A percentile compares a stretch with the other conserved stretches of the same genome.
These are phyloP conservation scores for Pyrrhia umbra DNA, from an alignment of 2,888 invertebrate species.

Conservation along the genomic window DNA sequence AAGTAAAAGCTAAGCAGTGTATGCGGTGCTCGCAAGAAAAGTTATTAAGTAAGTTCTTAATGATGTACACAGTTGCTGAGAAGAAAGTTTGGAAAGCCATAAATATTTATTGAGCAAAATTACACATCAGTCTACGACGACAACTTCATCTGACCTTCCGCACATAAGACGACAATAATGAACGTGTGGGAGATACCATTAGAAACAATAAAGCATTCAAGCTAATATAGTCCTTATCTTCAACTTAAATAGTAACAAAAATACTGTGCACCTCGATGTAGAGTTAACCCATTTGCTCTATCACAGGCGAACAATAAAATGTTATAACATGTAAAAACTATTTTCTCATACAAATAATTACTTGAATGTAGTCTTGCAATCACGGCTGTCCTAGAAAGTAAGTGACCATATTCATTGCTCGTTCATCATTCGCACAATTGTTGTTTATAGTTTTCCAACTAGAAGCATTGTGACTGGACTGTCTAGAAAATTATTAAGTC, in stretches of 20 bases:
- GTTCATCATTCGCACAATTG: constrained; percentile 68
- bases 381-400: constrained; percentile 75
- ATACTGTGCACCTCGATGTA: constrained; percentile 22
- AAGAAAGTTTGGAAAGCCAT: constrained; percentile 54
- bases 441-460: constrained; percentile 54
- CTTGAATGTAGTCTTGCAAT: constrained; percentile 65
- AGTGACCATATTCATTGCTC: constrained; percentile 71
- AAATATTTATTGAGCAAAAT: constrained; percentile 51
- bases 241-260: constrained; percentile 53
- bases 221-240: constrained; percentile 45
- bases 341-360: constrained; percentile 73
- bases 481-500: constrained; percentile 34
- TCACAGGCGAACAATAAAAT: constrained; percentile 53
- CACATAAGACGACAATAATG: constrained; percentile 32
- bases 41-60: constrained; percentile 27
- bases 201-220: constrained; percentile 47
- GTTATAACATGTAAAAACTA: constrained; percentile 57
- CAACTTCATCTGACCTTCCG: constrained; percentile 51
- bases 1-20: constrained; percentile 31
- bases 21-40: constrained; percentile 27
- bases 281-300: constrained; percentile 33
- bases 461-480: constrained; percentile 18
- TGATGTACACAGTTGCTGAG: constrained; percentile 22
- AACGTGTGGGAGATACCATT: constrained; percentile 46
- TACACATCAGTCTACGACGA: constrained; percentile 38